Conservation (phyloP, 2,888 invertebrate genomes). For the Geophilus truncorum region DNA sequence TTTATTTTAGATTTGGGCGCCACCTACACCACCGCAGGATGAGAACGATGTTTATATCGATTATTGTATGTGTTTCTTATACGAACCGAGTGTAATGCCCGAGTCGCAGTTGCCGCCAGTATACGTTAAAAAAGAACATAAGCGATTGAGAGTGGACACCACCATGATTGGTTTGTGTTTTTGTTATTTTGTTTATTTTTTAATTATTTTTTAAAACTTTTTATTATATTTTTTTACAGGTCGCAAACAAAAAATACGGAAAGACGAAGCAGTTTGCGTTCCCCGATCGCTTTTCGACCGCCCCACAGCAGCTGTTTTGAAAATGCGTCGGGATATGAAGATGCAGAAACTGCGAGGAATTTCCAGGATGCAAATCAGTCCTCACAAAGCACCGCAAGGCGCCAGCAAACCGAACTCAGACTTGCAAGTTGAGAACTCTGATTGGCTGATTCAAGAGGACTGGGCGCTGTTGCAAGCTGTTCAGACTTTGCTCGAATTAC, state of each 20-base stretch:
- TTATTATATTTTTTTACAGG: conserved; percentile 42
- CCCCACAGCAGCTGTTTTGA: conserved; percentile 66
- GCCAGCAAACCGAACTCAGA: conserved; percentile 38
- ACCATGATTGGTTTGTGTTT: conserved; percentile 39
- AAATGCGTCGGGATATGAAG: conserved; percentile 71
- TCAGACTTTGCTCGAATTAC: conserved; percentile 59
- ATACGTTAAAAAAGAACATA: conserved; percentile 70
- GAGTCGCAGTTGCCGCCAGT: conserved; percentile 75
- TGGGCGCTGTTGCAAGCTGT: conserved; percentile 71
- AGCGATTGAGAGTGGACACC: conserved; percentile 63
- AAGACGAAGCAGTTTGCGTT: conserved; percentile 69
- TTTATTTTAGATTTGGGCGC: conserved; percentile 82
- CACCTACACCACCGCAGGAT: conserved; percentile 91
- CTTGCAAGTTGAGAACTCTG: conserved; percentile 59
- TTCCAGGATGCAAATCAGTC: conserved; percentile 44
- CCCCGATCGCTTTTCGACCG: conserved; percentile 78
- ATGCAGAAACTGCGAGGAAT: conserved; percentile 59
- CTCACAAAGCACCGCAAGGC: conserved; percentile 39
- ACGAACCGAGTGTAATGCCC: conserved; percentile 66
- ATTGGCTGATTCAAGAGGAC: conserved; percentile 90
- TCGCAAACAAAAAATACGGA: conserved; percentile 53
- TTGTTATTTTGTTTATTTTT: no score
- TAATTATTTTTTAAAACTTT: no score
- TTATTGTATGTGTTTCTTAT: conserved; percentile 74
- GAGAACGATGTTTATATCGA: conserved; percentile 90